A percentile compares a stretch with the other conserved stretches of the same genome.
Conservation (phyloP, 2,888 invertebrate genomes). For the Cephus runcator region DNA sequence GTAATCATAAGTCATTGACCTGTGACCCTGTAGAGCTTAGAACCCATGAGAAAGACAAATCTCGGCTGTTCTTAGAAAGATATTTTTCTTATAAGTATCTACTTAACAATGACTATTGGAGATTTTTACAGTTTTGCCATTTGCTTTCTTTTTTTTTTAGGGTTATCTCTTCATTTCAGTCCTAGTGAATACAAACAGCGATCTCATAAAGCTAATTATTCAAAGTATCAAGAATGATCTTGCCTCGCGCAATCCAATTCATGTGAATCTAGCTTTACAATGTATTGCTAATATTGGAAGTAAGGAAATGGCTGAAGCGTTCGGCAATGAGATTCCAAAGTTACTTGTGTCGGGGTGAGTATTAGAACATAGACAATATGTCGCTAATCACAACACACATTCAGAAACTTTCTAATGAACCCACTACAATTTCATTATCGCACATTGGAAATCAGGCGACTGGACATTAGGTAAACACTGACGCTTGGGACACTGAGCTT, state of each 20-base stretch:
- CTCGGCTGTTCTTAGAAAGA: not conserved
- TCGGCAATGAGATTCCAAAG: conserved; percentile 98
- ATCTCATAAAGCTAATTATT: conserved; percentile 98
- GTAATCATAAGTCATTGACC: not conserved
- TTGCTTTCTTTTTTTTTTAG: conserved; percentile 69
- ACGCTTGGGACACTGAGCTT: not conserved
- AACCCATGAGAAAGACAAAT: not conserved
- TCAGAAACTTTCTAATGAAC: conserved; percentile 3
- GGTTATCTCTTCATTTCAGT: conserved; percentile 99
- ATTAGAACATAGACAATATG: conserved; percentile 2
- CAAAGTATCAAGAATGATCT: conserved; percentile 99
- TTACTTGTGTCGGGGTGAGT: conserved; percentile 93
- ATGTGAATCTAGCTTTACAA: conserved; percentile 97
- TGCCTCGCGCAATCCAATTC: conserved; percentile 95
- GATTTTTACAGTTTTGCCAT: not conserved
- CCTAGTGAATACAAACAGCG: conserved; percentile 98
- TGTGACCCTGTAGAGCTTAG: not conserved
- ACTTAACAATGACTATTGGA: conserved; percentile 4
- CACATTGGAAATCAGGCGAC: conserved; percentile 39
- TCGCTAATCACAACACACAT: not conserved
- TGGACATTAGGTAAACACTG: conserved; percentile 43
- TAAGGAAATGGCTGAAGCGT: conserved; percentile 99
- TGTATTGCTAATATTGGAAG: conserved; percentile 99
- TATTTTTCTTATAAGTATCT: conserved; percentile 1
- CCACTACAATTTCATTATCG: conserved; percentile 14